A percentile compares a stretch with the other conserved stretches of the same genome.
phyloP scores from a whole-genome alignment of 1,140 invertebrate genomes.

The Bathynomus jamesi region DNA sequence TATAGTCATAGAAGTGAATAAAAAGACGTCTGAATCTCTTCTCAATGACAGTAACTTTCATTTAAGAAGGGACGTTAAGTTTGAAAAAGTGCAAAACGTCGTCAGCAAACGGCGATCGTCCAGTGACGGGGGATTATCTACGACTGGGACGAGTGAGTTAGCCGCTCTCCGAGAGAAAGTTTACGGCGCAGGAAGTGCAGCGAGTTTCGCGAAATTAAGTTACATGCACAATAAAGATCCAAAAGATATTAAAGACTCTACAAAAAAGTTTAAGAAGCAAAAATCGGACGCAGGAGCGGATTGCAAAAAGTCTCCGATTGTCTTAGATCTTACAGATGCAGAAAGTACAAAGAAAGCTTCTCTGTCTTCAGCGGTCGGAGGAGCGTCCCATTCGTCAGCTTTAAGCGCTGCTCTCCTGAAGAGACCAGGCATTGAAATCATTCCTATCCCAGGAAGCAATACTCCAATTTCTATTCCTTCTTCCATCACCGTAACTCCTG shows the following conservation, averaged over 20 bases:
- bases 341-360: constrained; percentile 42
- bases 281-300: constrained; percentile 21
- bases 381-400: not conserved
- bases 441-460: constrained; percentile 56
- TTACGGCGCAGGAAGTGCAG: constrained; percentile 33
- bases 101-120: constrained; percentile 31
- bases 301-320: constrained; percentile 37
- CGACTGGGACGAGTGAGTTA: constrained; percentile 27
- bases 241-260: constrained; percentile 24
- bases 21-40: constrained; percentile 19
- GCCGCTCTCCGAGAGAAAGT: constrained; percentile 34
- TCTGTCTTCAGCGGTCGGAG: constrained; percentile 57
- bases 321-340: constrained; percentile 41
- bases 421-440: constrained; percentile 68
- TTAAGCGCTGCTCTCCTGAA: constrained; percentile 50
- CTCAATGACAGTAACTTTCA: constrained; percentile 8
- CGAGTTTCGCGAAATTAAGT: constrained; percentile 32
- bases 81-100: constrained; percentile 28
- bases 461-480: constrained; percentile 57
- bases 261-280: constrained; percentile 30
- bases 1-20: constrained; percentile 29
- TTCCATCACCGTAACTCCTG: constrained; percentile 74
- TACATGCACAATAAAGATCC: constrained; percentile 18
- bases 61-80: constrained; percentile 26
- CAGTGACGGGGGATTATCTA: constrained; percentile 22